Percentiles rank a stretch among this genome's conserved stretches.
Evolutionary conservation across 2,888 invertebrate species (phyloP).

Genomic region (Acanthococcus lagerstroemiae): DNA sequence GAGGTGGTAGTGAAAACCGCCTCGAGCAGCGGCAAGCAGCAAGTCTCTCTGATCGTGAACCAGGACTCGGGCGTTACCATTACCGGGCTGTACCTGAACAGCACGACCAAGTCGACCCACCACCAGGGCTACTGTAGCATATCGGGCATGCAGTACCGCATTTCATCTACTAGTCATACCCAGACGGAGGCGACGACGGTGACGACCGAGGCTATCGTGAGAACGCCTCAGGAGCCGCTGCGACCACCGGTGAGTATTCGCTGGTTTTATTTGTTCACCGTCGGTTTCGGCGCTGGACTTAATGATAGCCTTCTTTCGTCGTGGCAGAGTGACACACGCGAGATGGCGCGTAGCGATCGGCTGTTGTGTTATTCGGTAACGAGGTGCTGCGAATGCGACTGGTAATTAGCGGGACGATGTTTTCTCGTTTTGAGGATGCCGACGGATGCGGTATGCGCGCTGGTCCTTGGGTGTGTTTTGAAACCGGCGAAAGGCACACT

Average conservation of each 20-base stretch:
- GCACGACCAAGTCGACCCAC: conserved; percentile 61
- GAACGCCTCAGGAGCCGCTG: conserved; percentile 11
- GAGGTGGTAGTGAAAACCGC: conserved; percentile 19
- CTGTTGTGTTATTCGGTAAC: too few relatives aligned
- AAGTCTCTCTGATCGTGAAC: conserved; percentile 59
- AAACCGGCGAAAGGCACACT: too few relatives aligned
- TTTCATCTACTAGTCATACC: conserved; percentile 75
- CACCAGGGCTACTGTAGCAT: conserved; percentile 77
- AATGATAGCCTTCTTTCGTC: too few relatives aligned
- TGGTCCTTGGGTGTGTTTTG: too few relatives aligned
- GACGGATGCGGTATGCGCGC: too few relatives aligned
- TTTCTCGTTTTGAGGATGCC: too few relatives aligned
- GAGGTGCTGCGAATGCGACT: too few relatives aligned
- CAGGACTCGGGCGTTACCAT: conserved; percentile 81
- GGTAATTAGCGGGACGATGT: too few relatives aligned
- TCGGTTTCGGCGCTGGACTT: too few relatives aligned
- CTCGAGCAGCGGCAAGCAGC: conserved; percentile 31
- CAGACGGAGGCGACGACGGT: conserved; percentile 76
- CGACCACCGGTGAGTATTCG: conserved; percentile 14
- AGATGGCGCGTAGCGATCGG: too few relatives aligned
- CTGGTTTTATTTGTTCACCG: too few relatives aligned
- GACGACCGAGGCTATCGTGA: conserved; percentile 37
- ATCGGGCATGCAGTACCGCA: conserved; percentile 75
- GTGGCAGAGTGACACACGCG: too few relatives aligned
- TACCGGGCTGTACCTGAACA: conserved; percentile 71